Evolutionary conservation across 1,140 invertebrate genomes (phyloP).

Genomic region (Holcopasites calliopsidis): DNA sequence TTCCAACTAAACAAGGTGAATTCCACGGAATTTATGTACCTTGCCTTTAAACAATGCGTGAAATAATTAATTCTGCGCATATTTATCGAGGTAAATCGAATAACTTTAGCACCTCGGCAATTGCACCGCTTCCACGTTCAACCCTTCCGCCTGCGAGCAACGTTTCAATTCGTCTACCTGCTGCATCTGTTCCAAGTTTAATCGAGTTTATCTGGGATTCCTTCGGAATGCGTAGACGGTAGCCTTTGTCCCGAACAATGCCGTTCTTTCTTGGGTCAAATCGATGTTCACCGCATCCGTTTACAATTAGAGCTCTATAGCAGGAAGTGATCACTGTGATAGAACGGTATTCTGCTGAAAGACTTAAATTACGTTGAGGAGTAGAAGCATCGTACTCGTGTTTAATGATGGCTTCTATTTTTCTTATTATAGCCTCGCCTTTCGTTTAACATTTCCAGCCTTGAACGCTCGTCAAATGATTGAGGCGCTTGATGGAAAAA

Average conservation of each 20-base stretch:
- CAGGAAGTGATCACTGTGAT: not conserved
- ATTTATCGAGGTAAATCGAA: slow-evolving; percentile 45
- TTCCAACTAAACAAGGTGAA: not conserved
- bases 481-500: no score
- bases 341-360: not conserved
- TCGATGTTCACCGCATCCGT: no score
- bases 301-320: no score
- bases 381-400: no score
- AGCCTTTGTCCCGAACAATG: slow-evolving; percentile 18
- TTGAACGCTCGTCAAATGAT: no score
- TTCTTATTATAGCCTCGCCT: no score
- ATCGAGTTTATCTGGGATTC: slow-evolving; percentile 38
- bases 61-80: slow-evolving; percentile 12
- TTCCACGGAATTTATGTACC: no score
- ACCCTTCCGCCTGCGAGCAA: not conserved
- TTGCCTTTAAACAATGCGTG: no score
- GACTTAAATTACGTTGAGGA: slow-evolving; percentile 12
- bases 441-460: no score
- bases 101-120: slow-evolving; percentile 7
- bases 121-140: not conserved
- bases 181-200: slow-evolving; percentile 22
- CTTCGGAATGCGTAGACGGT: slow-evolving; percentile 14
- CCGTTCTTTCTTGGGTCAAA: slow-evolving; percentile 7
- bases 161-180: slow-evolving; percentile 11
- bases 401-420: no score